Evolutionary conservation across 2,113 vertebrate species (phyloP).

Genomic region (Corythornis madagascariensis): DNA sequence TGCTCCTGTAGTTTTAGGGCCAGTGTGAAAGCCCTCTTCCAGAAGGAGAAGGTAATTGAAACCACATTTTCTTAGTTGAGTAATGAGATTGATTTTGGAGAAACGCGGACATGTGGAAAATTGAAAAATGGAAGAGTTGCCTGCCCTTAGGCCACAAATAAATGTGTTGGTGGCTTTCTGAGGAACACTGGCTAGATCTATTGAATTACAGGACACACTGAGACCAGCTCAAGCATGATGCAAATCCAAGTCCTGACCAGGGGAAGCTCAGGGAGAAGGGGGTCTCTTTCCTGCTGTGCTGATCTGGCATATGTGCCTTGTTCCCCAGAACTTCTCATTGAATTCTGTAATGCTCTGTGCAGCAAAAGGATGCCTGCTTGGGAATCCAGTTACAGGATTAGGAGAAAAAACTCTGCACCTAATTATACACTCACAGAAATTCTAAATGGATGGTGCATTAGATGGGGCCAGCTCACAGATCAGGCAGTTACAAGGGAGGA

Average conservation of each 20-base stretch:
- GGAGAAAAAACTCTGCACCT: neutral
- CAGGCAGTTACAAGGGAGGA: neutral
- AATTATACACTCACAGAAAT: neutral
- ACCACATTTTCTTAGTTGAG: neutral
- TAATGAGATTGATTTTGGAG: constrained; percentile 43
- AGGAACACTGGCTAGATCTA: neutral
- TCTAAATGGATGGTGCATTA: neutral
- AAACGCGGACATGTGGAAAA: constrained; percentile 22
- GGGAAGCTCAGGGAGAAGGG: neutral
- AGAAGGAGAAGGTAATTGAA: neutral
- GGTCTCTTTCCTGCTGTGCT: neutral
- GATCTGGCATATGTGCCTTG: neutral
- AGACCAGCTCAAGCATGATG: neutral
- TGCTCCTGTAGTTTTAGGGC: neutral
- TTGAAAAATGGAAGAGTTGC: constrained; percentile 10
- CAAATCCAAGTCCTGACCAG: neutral
- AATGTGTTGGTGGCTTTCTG: neutral
- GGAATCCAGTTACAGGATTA: neutral
- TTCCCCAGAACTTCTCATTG: neutral
- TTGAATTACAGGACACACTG: neutral
- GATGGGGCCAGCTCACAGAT: neutral
- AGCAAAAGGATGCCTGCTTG: neutral
- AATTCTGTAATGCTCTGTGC: neutral
- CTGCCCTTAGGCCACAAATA: constrained; percentile 27
- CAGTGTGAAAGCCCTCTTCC: neutral